Evolutionary conservation across 2,888 invertebrate genomes (phyloP).

Genomic region (Drosophila borealis): DNA sequence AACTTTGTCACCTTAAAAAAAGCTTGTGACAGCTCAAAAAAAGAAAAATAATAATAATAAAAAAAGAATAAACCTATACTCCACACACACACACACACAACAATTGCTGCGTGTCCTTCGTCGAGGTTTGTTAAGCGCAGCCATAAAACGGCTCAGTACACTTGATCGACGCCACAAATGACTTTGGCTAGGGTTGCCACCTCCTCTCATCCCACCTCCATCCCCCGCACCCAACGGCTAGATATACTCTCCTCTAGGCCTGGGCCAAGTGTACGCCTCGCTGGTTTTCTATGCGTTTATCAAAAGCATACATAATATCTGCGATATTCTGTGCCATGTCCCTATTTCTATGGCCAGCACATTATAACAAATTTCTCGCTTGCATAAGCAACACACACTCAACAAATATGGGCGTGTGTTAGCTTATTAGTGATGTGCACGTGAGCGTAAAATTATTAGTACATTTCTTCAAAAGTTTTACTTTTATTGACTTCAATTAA

Average conservation of each 20-base stretch:
- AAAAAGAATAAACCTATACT: neutral
- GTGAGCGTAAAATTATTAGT: slow-evolving; percentile 33
- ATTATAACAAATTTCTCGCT: slow-evolving; percentile 82
- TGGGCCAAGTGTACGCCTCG: slow-evolving; percentile 73
- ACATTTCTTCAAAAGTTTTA: slow-evolving; percentile 2
- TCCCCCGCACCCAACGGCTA: neutral
- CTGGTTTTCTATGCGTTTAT: slow-evolving; percentile 78
- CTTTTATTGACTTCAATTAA: neutral
- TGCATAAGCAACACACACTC: slow-evolving; percentile 75
- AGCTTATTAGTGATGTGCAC: slow-evolving; percentile 51
- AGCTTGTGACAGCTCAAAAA: slow-evolving; percentile 47
- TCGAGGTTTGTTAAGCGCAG: slow-evolving; percentile 77
- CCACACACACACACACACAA: slow-evolving; percentile 17
- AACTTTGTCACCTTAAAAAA: slow-evolving; percentile 61
- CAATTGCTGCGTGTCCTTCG: slow-evolving; percentile 49
- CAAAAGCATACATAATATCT: slow-evolving; percentile 73
- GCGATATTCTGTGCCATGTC: slow-evolving; percentile 36
- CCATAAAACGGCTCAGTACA: slow-evolving; percentile 80
- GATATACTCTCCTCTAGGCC: slow-evolving; percentile 30
- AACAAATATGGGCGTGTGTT: slow-evolving; percentile 50
- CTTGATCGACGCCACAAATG: slow-evolving; percentile 79
- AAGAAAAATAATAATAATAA: slow-evolving; percentile 8
- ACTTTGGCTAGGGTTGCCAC: slow-evolving; percentile 65
- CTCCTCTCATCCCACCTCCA: too few species aligned
- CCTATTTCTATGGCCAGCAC: slow-evolving; percentile 65